phyloP scores from a whole-genome alignment of 2,888 invertebrate genomes.

The Noctua pronuba region DNA sequence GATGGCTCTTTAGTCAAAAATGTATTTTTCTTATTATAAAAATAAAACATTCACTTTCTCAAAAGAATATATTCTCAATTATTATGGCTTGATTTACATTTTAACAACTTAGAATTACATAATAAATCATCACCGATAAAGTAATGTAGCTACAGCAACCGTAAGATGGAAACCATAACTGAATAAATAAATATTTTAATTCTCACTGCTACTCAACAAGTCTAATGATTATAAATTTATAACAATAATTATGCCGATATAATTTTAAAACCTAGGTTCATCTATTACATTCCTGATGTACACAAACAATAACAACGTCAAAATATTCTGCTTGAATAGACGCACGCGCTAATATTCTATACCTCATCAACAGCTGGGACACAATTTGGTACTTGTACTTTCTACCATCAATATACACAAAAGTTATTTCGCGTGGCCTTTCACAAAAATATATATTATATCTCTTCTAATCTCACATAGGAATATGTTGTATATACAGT shows the following conservation, averaged over 20 bases:
- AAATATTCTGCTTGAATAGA: conserved; percentile 72
- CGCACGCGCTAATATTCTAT: conserved; percentile 67
- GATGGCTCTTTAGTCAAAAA: conserved; percentile 12
- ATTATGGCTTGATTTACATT: conserved; percentile 91
- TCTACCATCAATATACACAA: conserved; percentile 60
- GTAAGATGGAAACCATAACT: conserved; percentile 84
- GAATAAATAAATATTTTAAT: conserved; percentile 88
- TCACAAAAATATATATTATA: conserved; percentile 78
- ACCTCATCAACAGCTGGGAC: conserved; percentile 57
- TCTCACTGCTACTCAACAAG: conserved; percentile 89
- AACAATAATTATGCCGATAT: conserved; percentile 89
- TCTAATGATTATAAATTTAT: conserved; percentile 87
- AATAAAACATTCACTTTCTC: conserved; percentile 77
- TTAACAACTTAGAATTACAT: conserved; percentile 90
- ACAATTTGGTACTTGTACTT: conserved; percentile 63
- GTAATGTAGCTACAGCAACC: conserved; percentile 88
- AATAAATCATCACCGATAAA: conserved; percentile 89
- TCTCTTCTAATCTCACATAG: conserved; percentile 79
- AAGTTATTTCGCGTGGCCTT: conserved; percentile 72
- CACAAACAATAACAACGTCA: conserved; percentile 82
- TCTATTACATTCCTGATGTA: conserved; percentile 77
- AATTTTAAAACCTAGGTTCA: conserved; percentile 81
- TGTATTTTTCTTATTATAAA: conserved; percentile 38
- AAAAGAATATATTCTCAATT: conserved; percentile 91
- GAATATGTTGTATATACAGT: conserved; percentile 76